These are phyloP conservation scores for Sylvia atricapilla DNA, from an alignment of 2,113 vertebrate species.

Conservation along the genomic window DNA sequence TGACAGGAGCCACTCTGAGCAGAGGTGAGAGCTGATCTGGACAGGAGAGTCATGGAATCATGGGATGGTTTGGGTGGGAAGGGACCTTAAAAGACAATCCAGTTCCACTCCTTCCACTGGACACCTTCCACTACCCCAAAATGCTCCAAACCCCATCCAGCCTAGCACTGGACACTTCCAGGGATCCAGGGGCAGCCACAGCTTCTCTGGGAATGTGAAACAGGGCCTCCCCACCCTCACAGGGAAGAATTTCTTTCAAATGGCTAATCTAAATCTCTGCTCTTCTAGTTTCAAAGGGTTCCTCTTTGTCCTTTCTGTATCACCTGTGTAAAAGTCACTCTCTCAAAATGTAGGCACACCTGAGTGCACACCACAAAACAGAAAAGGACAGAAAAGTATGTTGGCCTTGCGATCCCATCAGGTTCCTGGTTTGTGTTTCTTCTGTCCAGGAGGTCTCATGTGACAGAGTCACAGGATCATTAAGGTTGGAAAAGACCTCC, in stretches of 20 bases:
- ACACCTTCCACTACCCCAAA: rapidly evolving
- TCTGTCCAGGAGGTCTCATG: background rate
- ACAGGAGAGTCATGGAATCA: background rate
- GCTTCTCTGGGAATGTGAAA: rapidly evolving
- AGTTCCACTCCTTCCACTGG: background rate
- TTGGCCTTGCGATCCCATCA: background rate
- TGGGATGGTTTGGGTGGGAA: background rate
- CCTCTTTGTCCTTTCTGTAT: background rate
- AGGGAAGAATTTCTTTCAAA: background rate
- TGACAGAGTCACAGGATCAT: background rate
- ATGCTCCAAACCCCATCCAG: rapidly evolving
- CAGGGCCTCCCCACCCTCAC: rapidly evolving
- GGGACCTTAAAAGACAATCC: background rate
- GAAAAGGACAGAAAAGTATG: background rate
- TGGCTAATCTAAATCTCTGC: background rate
- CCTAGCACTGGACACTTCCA: background rate
- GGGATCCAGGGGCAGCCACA: background rate
- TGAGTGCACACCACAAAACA: background rate
- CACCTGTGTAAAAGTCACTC: background rate
- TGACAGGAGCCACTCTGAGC: background rate
- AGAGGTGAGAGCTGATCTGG: background rate
- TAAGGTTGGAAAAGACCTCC: background rate
- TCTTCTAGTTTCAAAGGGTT: background rate
- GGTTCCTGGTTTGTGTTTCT: background rate
- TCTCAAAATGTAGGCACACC: background rate